Base-by-base conservation (phyloP, 2,113 vertebrate genomes). In the Elephas maximus region DNA sequence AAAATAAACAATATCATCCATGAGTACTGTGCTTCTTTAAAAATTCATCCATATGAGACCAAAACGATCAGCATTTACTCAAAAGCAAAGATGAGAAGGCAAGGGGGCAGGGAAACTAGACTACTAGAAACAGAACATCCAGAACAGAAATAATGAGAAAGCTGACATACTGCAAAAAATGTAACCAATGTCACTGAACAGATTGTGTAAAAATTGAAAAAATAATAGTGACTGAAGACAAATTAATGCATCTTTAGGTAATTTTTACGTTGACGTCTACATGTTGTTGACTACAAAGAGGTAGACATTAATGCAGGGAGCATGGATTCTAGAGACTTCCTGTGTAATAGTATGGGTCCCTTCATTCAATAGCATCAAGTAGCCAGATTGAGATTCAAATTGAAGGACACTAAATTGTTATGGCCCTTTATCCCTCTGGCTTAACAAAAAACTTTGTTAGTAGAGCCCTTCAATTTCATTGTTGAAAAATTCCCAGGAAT, bases 401-500 rank as follows among this genome's bases (percentile, higher is more conserved):
- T 23, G 83, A 86, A 92, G 78, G 33, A 76, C 23, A 78, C 20
- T 82, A 63, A 60, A 69, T 18, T 71, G 5, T 74, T 62, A 44
- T 23, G 9, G 69, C 4, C 21, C 12, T 65, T 92, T 81, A 92
- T 88, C 73, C 67, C 37, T 77, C 78, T 85, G 48, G 48, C 51
- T 37, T 91, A 84, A 28, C 18, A 81, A 44, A 81, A 83, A 41
- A 60, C 48, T 37, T 85, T 93, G 30, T 90, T 88, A 93, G 44
- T 65, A 88, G 67, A 73, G 84, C 28, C 17, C 37, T 87, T 94
- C 23, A 14, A 45, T 91, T 96, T 94, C 82, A 65, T 60, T 91
- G 83, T 88, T 69, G 44, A 94, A 85, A 86, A 48, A 78, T 45
- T 94, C 82, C 65, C 86, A 97, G 78, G 6, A 93, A 91, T 93